A percentile compares a stretch with the other conserved stretches of the same genome.
These are phyloP conservation scores for Spilosoma lubricipeda DNA, from an alignment of 2,888 invertebrate species.

Conservation along the genomic window DNA sequence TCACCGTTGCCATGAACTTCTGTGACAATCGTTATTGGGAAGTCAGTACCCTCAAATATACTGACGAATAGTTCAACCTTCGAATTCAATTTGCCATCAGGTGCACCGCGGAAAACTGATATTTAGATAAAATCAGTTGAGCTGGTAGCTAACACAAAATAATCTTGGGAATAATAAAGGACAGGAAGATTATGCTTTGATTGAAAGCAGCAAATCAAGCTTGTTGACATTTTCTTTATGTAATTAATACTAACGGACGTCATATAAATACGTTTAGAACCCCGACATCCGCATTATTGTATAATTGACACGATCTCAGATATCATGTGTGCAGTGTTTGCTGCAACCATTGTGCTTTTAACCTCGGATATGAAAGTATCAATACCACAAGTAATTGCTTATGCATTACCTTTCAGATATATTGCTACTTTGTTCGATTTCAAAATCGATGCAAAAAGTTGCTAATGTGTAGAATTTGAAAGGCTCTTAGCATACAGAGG, in stretches of 20 bases:
- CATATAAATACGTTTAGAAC: background rate
- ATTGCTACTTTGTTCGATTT: slow-evolving; percentile 10
- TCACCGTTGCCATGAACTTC: too few species aligned
- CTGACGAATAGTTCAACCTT: too few species aligned
- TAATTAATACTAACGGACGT: background rate
- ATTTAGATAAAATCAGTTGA: too few species aligned
- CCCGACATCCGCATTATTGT: slow-evolving; percentile 17
- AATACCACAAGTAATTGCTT: slow-evolving; percentile 35
- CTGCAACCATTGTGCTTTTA: slow-evolving; percentile 16
- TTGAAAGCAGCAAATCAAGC: background rate
- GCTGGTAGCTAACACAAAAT: too few species aligned
- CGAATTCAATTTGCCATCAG: too few species aligned
- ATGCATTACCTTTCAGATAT: slow-evolving; percentile 26
- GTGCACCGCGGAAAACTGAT: too few species aligned
- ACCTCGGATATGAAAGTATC: slow-evolving; percentile 52
- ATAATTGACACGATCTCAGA: slow-evolving; percentile 28
- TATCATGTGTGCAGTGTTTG: slow-evolving; percentile 5
- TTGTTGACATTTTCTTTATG: background rate
- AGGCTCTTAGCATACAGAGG: background rate
- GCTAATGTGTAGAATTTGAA: background rate
- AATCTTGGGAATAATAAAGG: too few species aligned
- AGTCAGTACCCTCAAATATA: too few species aligned
- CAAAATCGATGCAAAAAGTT: background rate
- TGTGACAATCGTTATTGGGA: too few species aligned
- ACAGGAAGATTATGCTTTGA: too few species aligned